Percentiles rank a stretch among this genome's conserved stretches.
These are phyloP conservation scores for Harpalus rufipes DNA, from an alignment of 2,888 invertebrate genomes.

Conservation along the genomic window DNA sequence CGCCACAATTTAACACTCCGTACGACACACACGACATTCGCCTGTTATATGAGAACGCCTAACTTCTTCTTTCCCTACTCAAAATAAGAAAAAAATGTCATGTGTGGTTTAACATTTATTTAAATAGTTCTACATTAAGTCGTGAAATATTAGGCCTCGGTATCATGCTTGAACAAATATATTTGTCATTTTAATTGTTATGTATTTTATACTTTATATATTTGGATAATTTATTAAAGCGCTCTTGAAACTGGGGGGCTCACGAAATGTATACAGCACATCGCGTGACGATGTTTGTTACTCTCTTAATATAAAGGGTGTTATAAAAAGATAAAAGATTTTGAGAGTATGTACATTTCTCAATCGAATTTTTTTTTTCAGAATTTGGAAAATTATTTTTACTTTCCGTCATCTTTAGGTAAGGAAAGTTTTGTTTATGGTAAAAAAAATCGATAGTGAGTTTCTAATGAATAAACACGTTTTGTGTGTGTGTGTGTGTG, in stretches of 20 bases:
- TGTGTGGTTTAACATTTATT: slow-evolving; percentile 6
- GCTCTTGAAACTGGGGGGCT: too few relatives aligned
- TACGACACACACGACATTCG: neutral
- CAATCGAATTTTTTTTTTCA: too few relatives aligned
- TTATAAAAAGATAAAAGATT: too few relatives aligned
- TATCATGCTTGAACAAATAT: neutral
- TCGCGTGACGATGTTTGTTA: neutral
- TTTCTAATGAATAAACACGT: too few relatives aligned
- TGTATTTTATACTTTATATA: too few relatives aligned
- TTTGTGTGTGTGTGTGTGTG: too few relatives aligned
- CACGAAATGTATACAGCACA: neutral
- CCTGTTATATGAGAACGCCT: neutral
- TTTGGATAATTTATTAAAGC: too few relatives aligned
- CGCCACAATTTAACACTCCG: slow-evolving; percentile 1
- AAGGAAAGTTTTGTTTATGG: too few relatives aligned
- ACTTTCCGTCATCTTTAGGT: too few relatives aligned
- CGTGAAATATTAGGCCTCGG: neutral
- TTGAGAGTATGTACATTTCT: too few relatives aligned
- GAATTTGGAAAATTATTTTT: too few relatives aligned
- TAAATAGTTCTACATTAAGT: neutral
- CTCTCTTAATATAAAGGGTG: neutral
- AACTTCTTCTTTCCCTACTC: neutral
- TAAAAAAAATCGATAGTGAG: too few relatives aligned
- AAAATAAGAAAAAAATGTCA: neutral
- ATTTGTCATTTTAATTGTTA: neutral